Evolutionary conservation across 1,140 invertebrate species (phyloP).

Genomic region (Notospermus geniculatus): DNA sequence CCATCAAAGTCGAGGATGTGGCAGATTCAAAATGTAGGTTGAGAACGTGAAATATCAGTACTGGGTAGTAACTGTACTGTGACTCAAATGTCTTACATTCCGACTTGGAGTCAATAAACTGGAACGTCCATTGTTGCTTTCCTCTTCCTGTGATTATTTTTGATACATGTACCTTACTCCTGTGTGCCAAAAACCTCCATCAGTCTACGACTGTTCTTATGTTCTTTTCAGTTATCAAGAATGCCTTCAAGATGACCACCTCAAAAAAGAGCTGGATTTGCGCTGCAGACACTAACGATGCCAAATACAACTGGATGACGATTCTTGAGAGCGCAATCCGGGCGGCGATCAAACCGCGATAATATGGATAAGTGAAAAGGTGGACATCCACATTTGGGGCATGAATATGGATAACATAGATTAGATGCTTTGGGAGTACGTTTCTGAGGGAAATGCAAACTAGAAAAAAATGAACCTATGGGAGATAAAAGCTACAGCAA

Average conservation of each 20-base stretch:
- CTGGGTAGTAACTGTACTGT: no score
- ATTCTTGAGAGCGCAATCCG: slow-evolving; percentile 37
- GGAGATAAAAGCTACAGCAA: no score
- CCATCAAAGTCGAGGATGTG: slow-evolving; percentile 37
- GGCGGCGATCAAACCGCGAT: slow-evolving; percentile 19
- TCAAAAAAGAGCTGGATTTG: slow-evolving; percentile 35
- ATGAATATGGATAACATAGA: no score
- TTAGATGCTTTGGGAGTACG: no score
- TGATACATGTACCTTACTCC: not conserved
- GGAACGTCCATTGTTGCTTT: not conserved
- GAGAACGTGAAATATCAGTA: no score
- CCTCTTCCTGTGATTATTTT: not conserved
- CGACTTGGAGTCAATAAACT: not conserved
- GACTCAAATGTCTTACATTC: not conserved
- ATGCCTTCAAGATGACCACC: slow-evolving; percentile 39
- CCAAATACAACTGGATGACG: slow-evolving; percentile 42
- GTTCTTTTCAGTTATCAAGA: slow-evolving; percentile 35
- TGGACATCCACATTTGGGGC: no score
- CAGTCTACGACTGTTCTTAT: no score
- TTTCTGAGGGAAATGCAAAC: no score
- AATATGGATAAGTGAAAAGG: no score
- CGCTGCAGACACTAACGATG: slow-evolving; percentile 27
- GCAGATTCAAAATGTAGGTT: slow-evolving; percentile 47
- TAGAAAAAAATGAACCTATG: no score
- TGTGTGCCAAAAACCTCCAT: no score